A percentile compares a stretch with the other conserved stretches of the same genome.
Conservation (phyloP, 2,888 invertebrate genomes). For the Dermolepida albohirtum region DNA sequence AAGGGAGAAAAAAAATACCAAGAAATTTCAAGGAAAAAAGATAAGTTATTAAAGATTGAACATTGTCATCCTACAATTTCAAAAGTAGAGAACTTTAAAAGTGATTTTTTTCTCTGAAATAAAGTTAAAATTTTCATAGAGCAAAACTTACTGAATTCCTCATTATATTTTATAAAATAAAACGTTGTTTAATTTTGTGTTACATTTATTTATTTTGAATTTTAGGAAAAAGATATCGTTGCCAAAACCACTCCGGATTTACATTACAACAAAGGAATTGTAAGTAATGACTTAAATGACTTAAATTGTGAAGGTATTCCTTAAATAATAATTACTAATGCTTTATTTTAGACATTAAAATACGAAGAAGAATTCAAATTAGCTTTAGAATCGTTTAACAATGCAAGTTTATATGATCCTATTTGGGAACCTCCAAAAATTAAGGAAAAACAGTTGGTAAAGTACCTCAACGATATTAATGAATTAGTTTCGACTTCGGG, state of each 20-base stretch:
- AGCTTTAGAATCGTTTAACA: slow-evolving; percentile 77
- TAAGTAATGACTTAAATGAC: slow-evolving; percentile 66
- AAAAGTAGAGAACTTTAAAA: too few species aligned
- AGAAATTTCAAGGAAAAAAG: too few species aligned
- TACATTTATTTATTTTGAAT: slow-evolving; percentile 46
- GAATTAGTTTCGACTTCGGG: slow-evolving; percentile 76
- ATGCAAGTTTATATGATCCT: slow-evolving; percentile 79
- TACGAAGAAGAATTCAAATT: slow-evolving; percentile 82
- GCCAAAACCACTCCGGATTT: slow-evolving; percentile 82
- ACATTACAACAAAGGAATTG: slow-evolving; percentile 86
- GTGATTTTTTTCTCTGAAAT: too few species aligned
- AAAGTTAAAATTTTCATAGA: too few species aligned
- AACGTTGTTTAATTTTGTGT: too few species aligned
- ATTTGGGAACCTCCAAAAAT: slow-evolving; percentile 77
- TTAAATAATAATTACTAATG: slow-evolving; percentile 1
- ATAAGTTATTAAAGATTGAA: too few species aligned
- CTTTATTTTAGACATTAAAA: slow-evolving; percentile 74
- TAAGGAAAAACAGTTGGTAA: slow-evolving; percentile 72
- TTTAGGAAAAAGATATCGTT: slow-evolving; percentile 76
- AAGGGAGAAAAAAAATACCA: too few species aligned
- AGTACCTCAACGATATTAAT: slow-evolving; percentile 75
- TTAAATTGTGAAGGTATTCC: slow-evolving; percentile 26
- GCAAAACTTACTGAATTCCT: too few species aligned
- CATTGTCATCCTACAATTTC: too few species aligned
- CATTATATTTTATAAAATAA: too few species aligned